Conservation (phyloP, 2,797 vertebrate genomes). For the Gorsachius magnificus region DNA sequence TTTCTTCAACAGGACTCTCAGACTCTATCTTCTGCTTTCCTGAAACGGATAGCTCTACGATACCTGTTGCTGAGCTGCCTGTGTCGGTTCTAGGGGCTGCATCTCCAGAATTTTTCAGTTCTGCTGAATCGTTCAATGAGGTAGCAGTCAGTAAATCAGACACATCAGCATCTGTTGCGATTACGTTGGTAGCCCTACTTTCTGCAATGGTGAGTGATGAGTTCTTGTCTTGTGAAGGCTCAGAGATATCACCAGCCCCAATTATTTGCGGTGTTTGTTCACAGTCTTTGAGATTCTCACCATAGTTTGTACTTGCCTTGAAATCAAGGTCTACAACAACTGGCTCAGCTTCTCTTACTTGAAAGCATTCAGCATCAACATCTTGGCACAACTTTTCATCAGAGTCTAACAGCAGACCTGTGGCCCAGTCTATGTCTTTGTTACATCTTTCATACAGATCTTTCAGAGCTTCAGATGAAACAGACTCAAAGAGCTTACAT, state of each 20-base stretch:
- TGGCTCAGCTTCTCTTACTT: conserved; percentile 7
- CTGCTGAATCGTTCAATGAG: background rate
- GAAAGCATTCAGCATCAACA: conserved; percentile 61
- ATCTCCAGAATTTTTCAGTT: background rate
- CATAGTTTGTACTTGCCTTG: conserved; percentile 18
- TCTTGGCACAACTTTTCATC: conserved; percentile 86
- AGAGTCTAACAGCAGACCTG: conserved; percentile 93
- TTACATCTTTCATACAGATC: conserved; percentile 96
- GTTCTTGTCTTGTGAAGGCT: background rate
- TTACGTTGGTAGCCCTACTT: background rate
- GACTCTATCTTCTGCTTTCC: background rate
- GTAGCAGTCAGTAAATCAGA: background rate
- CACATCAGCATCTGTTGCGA: background rate
- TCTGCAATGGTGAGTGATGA: background rate
- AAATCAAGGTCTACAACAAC: conserved; percentile 36
- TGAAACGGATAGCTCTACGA: background rate
- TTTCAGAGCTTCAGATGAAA: conserved; percentile 89
- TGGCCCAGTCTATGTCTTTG: conserved; percentile 93
- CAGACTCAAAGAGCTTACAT: conserved; percentile 87
- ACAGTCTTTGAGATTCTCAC: background rate
- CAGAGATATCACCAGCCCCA: background rate
- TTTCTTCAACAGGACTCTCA: background rate
- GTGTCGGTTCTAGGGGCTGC: background rate
- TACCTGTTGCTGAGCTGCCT: background rate
- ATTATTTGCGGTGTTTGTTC: background rate